phyloP scores from a whole-genome alignment of 2,888 invertebrate species.

The Clunio marinus region DNA sequence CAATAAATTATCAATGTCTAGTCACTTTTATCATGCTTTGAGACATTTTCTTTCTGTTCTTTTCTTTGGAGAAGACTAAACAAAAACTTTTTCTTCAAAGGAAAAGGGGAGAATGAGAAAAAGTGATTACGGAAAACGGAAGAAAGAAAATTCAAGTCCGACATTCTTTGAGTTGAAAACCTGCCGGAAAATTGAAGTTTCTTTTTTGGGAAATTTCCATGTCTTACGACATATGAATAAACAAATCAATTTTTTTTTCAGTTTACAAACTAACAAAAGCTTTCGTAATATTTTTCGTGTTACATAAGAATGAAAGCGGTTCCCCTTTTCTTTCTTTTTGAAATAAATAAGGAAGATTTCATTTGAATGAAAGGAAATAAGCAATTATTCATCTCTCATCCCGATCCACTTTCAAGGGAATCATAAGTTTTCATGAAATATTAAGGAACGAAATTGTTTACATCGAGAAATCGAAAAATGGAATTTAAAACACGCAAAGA shows the following conservation, averaged over 20 bases:
- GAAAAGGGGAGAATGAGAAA: background rate
- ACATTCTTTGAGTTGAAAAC: no score
- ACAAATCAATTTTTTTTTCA: no score
- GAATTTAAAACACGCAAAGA: background rate
- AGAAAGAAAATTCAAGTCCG: background rate
- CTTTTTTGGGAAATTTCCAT: background rate
- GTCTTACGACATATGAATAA: no score
- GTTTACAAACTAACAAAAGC: no score
- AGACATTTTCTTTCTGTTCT: no score
- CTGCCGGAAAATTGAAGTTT: background rate
- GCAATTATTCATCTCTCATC: background rate
- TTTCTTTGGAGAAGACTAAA: background rate
- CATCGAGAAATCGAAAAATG: background rate
- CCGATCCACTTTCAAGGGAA: background rate
- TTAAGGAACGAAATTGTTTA: background rate
- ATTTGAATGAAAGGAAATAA: background rate
- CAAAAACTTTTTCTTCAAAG: no score
- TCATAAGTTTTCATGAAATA: background rate
- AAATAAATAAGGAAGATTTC: background rate
- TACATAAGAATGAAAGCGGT: no score
- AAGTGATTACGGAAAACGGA: background rate
- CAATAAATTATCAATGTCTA: background rate
- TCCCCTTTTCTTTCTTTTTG: no score
- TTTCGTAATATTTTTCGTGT: no score
- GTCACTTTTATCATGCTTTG: background rate